phyloP scores from a whole-genome alignment of 2,888 invertebrate species.

The Watsonalla binaria region DNA sequence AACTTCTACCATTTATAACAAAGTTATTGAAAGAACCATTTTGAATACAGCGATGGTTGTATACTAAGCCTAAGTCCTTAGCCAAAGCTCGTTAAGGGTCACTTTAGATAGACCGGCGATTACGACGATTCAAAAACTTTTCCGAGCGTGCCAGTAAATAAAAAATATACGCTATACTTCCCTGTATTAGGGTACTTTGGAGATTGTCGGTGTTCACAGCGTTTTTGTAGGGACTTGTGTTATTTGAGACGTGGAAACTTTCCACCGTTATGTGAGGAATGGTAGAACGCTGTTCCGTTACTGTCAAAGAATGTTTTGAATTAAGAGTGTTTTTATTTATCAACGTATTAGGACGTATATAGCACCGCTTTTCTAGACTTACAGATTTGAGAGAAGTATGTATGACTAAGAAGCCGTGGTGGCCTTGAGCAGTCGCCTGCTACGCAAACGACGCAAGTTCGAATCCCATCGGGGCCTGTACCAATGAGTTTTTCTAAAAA shows the following conservation, averaged over 20 bases:
- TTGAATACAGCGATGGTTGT: neutral
- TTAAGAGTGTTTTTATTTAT: neutral
- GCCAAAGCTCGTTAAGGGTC: slow-evolving; percentile 30
- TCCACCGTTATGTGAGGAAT: neutral
- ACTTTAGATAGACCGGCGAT: slow-evolving; percentile 29
- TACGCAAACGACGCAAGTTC: too few species aligned
- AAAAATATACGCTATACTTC: neutral
- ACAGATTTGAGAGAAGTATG: too few species aligned
- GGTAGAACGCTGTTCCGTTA: neutral
- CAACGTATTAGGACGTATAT: too few species aligned
- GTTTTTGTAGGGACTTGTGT: neutral
- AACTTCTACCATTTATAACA: too few species aligned
- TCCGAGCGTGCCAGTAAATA: neutral
- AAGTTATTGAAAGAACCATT: too few species aligned
- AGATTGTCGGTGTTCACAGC: neutral
- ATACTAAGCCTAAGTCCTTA: neutral
- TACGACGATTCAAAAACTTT: slow-evolving; percentile 27
- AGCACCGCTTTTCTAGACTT: too few species aligned
- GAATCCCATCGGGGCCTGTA: too few species aligned
- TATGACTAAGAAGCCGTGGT: too few species aligned
- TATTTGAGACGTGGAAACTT: neutral
- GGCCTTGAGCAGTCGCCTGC: too few species aligned
- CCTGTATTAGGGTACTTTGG: neutral
- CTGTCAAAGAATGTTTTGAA: neutral
- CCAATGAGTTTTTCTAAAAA: too few species aligned